A percentile compares a stretch with the other conserved stretches of the same genome.
Evolutionary conservation across 2,797 vertebrate genomes (phyloP).

Genomic region (Pangasius macronema): DNA sequence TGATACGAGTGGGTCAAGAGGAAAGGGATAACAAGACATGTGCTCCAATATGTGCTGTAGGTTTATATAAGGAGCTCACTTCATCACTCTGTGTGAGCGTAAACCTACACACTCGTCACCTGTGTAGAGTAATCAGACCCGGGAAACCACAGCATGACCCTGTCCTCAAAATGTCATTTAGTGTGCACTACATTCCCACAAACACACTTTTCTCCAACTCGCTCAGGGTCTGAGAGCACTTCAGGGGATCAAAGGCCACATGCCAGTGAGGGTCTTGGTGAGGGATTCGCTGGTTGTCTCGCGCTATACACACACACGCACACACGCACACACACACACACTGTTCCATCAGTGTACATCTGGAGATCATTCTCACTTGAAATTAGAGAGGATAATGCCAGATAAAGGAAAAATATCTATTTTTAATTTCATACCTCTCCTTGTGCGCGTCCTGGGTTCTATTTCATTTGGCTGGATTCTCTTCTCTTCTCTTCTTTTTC

Average conservation of each 20-base stretch:
- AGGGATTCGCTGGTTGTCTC: conserved; percentile 42
- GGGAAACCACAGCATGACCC: conserved; percentile 25
- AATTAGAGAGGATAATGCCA: not conserved
- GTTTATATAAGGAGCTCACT: not conserved
- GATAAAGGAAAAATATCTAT: not conserved
- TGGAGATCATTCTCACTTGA: conserved; percentile 5
- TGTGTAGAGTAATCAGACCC: not conserved
- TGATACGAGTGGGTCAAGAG: not conserved
- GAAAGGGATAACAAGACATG: not conserved
- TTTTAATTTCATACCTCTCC: not conserved
- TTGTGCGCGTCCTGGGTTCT: not conserved
- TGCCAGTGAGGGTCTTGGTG: conserved; percentile 42
- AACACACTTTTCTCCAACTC: conserved; percentile 29
- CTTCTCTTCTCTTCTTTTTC: not conserved
- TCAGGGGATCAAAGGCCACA: conserved; percentile 54
- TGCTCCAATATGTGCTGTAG: not conserved
- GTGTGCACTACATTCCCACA: conserved; percentile 14
- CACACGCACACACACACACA: not conserved
- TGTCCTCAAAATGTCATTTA: conserved; percentile 8
- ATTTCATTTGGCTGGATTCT: not conserved
- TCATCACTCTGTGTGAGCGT: not conserved
- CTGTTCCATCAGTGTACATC: not conserved
- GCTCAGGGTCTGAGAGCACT: conserved; percentile 40
- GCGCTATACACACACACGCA: conserved; percentile 1
- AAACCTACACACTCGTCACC: conserved; percentile 8